Evolutionary conservation across 2,888 invertebrate genomes (phyloP).

Genomic region (Melanotus villosus): DNA sequence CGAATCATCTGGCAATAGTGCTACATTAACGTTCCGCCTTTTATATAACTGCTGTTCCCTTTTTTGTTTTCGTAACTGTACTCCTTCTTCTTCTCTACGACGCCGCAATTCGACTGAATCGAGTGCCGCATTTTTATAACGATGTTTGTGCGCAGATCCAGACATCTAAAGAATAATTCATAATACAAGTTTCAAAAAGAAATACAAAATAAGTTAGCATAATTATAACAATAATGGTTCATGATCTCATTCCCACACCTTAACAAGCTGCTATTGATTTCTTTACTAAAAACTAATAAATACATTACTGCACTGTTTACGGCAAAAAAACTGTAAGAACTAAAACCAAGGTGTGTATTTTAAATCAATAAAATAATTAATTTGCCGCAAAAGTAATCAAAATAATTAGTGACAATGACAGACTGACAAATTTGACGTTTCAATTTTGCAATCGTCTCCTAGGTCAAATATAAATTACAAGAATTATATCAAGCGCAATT

Average conservation of each 20-base stretch:
- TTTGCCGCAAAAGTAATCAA: not conserved
- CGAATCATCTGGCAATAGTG: slow-evolving; percentile 63
- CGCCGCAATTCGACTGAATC: slow-evolving; percentile 94
- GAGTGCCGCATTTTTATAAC: slow-evolving; percentile 94
- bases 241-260: slow-evolving; percentile 12
- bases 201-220: no score
- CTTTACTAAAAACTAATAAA: not conserved
- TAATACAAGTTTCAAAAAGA: no score
- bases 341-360: not conserved
- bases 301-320: not conserved
- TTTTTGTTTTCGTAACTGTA: slow-evolving; percentile 95
- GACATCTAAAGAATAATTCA: slow-evolving; percentile 84
- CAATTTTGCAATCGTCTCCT: slow-evolving; percentile 3
- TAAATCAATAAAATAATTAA: not conserved
- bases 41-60: slow-evolving; percentile 95
- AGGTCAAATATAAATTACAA: not conserved
- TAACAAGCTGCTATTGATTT: slow-evolving; percentile 17
- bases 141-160: slow-evolving; percentile 85
- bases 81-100: slow-evolving; percentile 95
- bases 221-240: slow-evolving; percentile 9
- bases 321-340: not conserved
- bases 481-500: not conserved
- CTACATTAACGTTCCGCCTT: slow-evolving; percentile 84
- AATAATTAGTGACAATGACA: slow-evolving; percentile 1
- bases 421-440: slow-evolving; percentile 1